Evolutionary conservation across 2,888 invertebrate genomes (phyloP).

Genomic region (Dioctria linearis): DNA sequence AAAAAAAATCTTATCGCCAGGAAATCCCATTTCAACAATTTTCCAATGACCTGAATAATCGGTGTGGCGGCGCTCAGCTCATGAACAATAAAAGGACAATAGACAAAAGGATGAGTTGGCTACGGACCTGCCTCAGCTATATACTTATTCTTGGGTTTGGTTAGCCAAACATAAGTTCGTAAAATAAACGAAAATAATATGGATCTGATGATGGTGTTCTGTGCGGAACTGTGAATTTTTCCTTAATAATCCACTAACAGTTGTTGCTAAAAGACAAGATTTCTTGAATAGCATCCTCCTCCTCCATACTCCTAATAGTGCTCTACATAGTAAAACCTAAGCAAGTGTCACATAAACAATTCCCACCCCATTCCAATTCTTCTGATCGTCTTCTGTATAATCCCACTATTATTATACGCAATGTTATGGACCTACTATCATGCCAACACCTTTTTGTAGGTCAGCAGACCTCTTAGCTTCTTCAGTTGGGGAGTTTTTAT

Average conservation of each 20-base stretch:
- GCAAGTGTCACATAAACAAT: too few species aligned
- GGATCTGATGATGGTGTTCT: slow-evolving; percentile 7
- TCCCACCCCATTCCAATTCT: too few species aligned
- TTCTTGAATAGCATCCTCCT: slow-evolving; percentile 9
- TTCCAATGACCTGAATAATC: slow-evolving; percentile 44
- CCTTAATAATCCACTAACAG: not conserved
- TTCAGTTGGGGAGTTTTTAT: not conserved
- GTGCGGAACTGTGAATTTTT: not conserved
- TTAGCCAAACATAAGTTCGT: not conserved
- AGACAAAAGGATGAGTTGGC: not conserved
- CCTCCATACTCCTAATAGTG: too few species aligned
- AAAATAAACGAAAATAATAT: slow-evolving; percentile 10
- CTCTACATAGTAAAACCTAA: too few species aligned
- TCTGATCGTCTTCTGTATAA: too few species aligned
- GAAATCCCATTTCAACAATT: slow-evolving; percentile 45
- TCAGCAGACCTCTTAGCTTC: not conserved
- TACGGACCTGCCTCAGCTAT: too few species aligned
- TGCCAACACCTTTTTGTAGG: not conserved
- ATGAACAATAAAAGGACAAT: slow-evolving; percentile 4
- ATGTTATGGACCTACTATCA: too few species aligned
- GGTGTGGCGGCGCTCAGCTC: slow-evolving; percentile 1
- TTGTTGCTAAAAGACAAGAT: slow-evolving; percentile 3
- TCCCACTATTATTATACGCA: too few species aligned
- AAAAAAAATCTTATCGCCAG: slow-evolving; percentile 20
- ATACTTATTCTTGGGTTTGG: too few species aligned